Conservation (phyloP, 2,797 vertebrate species). For the Falco biarmicus region DNA sequence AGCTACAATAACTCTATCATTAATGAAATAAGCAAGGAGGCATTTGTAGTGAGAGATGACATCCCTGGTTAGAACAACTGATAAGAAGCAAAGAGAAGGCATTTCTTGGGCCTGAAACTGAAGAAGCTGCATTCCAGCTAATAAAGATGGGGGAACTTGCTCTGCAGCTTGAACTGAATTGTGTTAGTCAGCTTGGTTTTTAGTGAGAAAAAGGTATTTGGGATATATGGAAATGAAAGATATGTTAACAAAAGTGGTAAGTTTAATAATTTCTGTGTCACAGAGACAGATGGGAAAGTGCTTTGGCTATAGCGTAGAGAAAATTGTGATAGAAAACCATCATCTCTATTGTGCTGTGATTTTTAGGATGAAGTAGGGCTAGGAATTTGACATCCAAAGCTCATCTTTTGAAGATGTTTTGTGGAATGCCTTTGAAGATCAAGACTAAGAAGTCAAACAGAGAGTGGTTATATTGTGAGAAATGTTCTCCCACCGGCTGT, state of each 20-base stretch:
- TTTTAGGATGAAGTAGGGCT: not conserved
- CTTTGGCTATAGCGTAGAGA: not conserved
- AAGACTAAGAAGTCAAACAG: constrained; percentile 45
- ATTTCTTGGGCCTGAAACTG: constrained; percentile 1
- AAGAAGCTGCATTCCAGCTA: constrained; percentile 12
- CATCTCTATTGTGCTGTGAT: not conserved
- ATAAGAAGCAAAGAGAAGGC: not conserved
- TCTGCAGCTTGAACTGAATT: not conserved
- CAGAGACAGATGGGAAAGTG: not conserved
- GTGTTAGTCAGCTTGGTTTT: not conserved
- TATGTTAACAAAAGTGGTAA: not conserved
- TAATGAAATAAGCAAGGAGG: not conserved
- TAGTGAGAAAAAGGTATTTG: not conserved
- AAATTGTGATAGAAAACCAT: not conserved
- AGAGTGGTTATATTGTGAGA: constrained; percentile 8
- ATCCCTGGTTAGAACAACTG: not conserved
- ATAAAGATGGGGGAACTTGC: not conserved
- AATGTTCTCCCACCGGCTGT: constrained; percentile 5
- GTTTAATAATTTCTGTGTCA: not conserved
- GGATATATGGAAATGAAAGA: not conserved
- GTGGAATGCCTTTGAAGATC: constrained; percentile 68
- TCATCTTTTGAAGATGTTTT: constrained; percentile 53
- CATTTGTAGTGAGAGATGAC: not conserved
- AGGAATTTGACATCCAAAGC: constrained; percentile 29
- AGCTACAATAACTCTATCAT: not conserved